Base-by-base conservation (phyloP, 2,888 invertebrate species). In the Nymphalis polychloros region DNA sequence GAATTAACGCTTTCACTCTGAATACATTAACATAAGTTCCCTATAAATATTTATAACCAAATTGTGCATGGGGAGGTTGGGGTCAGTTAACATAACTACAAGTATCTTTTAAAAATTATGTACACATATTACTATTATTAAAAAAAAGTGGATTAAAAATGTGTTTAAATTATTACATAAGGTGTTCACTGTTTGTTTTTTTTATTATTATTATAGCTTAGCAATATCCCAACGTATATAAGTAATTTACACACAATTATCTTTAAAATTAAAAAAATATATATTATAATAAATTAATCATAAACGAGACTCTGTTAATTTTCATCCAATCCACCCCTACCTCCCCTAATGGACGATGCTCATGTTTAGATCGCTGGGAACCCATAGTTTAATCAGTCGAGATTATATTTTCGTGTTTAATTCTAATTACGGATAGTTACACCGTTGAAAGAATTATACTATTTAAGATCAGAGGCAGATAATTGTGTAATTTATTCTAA, bases 1-100 rank as follows among this genome's bases (percentile, higher is more conserved):
- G 72, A 74, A 85, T 89, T 87, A 87, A 82, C 90, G 87, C 86
- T 84, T 89, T 89, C 86, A 87, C 91, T 88, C 81, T 80, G 84
- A 79, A 91, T 90, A 81, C 70, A 86, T 90, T 89, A 84, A 70
- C 84, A 87, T 87, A 82, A 76, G 77, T 69, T 63, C 66, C 72
- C 75, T 78, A 85, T 85, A 80, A 83, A 84, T 84, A 83, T 84
- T 80, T 81, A 83, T 79, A 77, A 60, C 69, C 69, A 76, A 77
- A 78, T 75, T 76, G 75, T 76, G 81, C 66, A 69, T 64, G 76
- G 70, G 75, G 71, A 75, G 61, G 67, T 48, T 35, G 64, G 71
- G 75, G 63, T 64, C 64, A 60, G 66, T 41, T 64, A 64, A 61
- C 52, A 35, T 16, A 8, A 27, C 13, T 41, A 13, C 41, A 4